Percentiles rank a stretch among this genome's conserved stretches.
Evolutionary conservation across 1,140 invertebrate genomes (phyloP).

Genomic region (Macrostomum lignano): DNA sequence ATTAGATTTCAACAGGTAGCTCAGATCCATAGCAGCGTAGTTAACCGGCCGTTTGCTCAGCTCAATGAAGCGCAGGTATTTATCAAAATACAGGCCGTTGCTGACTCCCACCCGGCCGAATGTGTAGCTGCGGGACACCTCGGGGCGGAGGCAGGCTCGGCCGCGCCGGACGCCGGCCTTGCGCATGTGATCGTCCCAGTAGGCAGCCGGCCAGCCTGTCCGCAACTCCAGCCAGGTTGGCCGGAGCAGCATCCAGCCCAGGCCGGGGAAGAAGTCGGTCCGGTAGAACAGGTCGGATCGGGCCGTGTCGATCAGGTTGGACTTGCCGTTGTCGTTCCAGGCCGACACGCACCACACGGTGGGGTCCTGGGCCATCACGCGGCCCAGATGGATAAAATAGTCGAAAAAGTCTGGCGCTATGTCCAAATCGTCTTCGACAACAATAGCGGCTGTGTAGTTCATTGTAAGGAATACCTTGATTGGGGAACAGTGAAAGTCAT

Average conservation of each 20-base stretch:
- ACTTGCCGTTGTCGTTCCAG: conserved; percentile 96
- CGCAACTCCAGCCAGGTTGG: conserved; percentile 52
- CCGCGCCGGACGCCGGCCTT: conserved; percentile 60
- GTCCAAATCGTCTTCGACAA: no score
- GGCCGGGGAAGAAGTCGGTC: conserved; percentile 87
- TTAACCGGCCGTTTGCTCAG: background rate
- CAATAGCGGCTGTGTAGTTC: no score
- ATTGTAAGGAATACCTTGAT: no score
- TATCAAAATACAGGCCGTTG: background rate
- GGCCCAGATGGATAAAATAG: conserved; percentile 67
- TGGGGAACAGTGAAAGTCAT: no score
- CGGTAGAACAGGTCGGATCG: conserved; percentile 19
- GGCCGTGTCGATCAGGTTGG: conserved; percentile 14
- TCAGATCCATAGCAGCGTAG: background rate
- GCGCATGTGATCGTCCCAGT: conserved; percentile 98
- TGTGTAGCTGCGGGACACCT: conserved; percentile 46
- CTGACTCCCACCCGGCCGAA: background rate
- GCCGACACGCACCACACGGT: conserved; percentile 61
- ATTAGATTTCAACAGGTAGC: background rate
- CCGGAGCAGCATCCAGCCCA: conserved; percentile 77
- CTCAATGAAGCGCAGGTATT: background rate
- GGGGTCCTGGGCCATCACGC: conserved; percentile 47
- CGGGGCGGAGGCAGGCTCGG: conserved; percentile 71
- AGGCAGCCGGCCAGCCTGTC: conserved; percentile 61
- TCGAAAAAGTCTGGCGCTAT: conserved; percentile 86